Evolutionary conservation across 2,888 invertebrate genomes (phyloP), one percentile per base, ranked within the genome.

Genomic region (Helobdella robusta): DNA sequence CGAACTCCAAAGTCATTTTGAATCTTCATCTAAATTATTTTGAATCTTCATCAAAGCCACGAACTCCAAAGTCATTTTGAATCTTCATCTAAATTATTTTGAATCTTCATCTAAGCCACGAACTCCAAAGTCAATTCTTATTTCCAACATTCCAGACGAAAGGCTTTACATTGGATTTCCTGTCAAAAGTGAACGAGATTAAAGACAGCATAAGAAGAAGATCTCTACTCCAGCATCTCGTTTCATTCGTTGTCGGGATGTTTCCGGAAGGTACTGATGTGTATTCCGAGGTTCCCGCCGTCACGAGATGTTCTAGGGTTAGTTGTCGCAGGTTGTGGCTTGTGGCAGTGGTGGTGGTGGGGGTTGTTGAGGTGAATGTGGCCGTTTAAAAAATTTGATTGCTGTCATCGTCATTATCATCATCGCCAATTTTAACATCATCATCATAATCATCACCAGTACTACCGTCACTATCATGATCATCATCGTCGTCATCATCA

Each of bases 141-240:
- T n/a, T n/a, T n/a, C n/a, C n/a, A n/a, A n/a, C n/a, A n/a, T n/a
- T n/a, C n/a, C 23, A 67, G 67, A 65, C 65, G 8, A 91, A 91
- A 82, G 98, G 97, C 32, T 98, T 98, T 82, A 90, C 94, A 78
- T 85, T 99, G 72, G 97, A 98, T 76, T 99, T 97, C 81, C 84
- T 99, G 74, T 86, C 92, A 56, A 95, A 95, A 83, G 81, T 83
- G 28, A 93, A 94, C 75, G 92, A 99, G 83, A 93, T 99, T 56
- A 94, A 97, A 82, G 97, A 97, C 81, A 97, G 97, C 0, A 94
- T 97, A 48, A 93, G 98, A 80, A 99, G 98, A 81, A 95, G 99
- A 81, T 93, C 97, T 5, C 83, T 98, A 68, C 84, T 98, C 68
- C 93, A 97, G 81, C 98, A 99, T 80, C 84, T 98, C 71, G 95